Base-by-base conservation (phyloP, 2,888 invertebrate genomes). In the Coecobrya sp. region DNA sequence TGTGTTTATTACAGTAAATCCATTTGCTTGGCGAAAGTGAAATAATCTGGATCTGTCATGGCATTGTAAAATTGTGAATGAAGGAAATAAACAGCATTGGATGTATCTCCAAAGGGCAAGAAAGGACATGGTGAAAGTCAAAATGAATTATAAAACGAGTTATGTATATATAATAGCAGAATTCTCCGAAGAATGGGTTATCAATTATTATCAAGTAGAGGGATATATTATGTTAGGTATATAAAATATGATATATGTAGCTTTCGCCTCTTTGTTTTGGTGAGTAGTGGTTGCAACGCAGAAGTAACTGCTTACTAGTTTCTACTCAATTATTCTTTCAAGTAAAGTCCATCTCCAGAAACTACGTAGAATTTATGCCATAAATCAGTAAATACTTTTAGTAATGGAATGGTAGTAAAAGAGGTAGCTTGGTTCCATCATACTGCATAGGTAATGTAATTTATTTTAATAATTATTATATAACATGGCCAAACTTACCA, bases 261-360 rank as follows among this genome's bases (percentile, higher is more conserved):
- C 55, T n/a, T 16, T 13, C n/a, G 13, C 10, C 52, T 16, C 16
- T 55, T 55, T 55, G 55, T 1, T n/a, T 55, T 19, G 52, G 16
- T 11, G 25, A 16, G 22, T 62, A n/a, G 62, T 62, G 62, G 10
- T 25, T 62, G 7, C 25, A 25, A 22, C 10, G 25, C 22, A 10
- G 62, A 62, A 62, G 0, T 25, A n/a, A 62, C 22, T 22, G 25
- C 25, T 62, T 13, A 30, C 30, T 68, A 68, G 25, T 4, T n/a
- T n/a, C 30, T 30, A 68, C 13, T 68, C 27, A 68, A 27, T 68
- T 68, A 68, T 68, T 68, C 27, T 25, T 68, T 30, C 7, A 65
- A 65, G 11, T 65, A 19, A 62, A 22, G 62, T 8, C 62, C 62
- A 62, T 19, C 25, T 62, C 62, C 25, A 25, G 3, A 49, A 49